Evolutionary conservation across 2,113 vertebrate genomes (phyloP), one percentile per base, ranked within the genome.

Genomic region (Pomatorhinus ruficollis): DNA sequence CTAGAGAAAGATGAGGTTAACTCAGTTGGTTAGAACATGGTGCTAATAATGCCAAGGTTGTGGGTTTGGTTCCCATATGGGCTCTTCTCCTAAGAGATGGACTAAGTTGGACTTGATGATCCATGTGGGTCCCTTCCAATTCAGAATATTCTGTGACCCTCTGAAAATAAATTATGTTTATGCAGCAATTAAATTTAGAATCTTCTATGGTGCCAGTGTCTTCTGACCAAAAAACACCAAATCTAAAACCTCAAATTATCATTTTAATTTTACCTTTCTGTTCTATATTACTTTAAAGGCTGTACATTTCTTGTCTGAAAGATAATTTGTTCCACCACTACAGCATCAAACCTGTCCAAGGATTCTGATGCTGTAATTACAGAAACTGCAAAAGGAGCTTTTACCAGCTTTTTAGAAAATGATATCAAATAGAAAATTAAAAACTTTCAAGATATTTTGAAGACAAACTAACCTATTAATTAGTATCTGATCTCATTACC

Each of bases 241-340:
- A 60, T 4, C 3, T 61, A 21, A 56, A 57, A 5, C 9, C 2
- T 1, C 6, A 45, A 70, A 57, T 24, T 0, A 42, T 57, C 0
- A 28, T 49, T 90, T 77, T 81, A 8, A 33, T 70, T 87, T 66
- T 50, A 39, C 4, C 11, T 76, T 85, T 82, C 53, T 54, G 15
- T 35, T 74, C 1, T 31, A 21, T 30, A 4, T 59, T 83, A 33
- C 10, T 78, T 90, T 37, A 65, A 74, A 53, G 45, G 7, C 8
- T 39, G 5, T 30, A 6, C 6, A 35, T 44, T 42, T 59, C 10
- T 82, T 81, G 5, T 31, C 42, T 66, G 16, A 61, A 81, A 81
- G 21, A 42, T 35, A 65, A 69, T 64, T 65, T 53, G 3, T 60
- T 54, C 33, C 7, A 42, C 18, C 14, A 9, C 22, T 65, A 33